A percentile compares a stretch with the other conserved stretches of the same genome.
phyloP scores from a whole-genome alignment of 1,140 invertebrate genomes.

The Drosophila pachea region DNA sequence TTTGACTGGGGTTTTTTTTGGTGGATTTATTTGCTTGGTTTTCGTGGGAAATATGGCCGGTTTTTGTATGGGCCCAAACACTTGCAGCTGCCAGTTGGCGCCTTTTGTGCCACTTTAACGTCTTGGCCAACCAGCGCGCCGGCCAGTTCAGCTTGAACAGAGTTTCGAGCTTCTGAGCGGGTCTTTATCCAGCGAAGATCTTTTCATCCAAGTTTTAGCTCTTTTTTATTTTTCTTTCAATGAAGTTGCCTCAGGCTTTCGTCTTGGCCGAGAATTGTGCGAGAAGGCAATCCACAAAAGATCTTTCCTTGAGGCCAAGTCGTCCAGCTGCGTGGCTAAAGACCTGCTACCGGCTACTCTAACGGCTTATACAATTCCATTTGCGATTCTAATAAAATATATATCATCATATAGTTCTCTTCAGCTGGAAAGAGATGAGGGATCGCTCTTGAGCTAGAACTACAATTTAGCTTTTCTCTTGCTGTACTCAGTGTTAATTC shows the following conservation, averaged over 20 bases:
- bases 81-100: slow-evolving; percentile 42
- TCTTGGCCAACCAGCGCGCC: slow-evolving; percentile 15
- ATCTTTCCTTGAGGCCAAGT: too few species aligned
- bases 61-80: slow-evolving; percentile 31
- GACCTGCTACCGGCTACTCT: too few species aligned
- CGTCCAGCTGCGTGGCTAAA: too few species aligned
- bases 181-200: slow-evolving; percentile 20
- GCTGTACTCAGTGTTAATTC: too few species aligned
- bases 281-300: too few species aligned
- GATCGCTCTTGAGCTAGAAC: too few species aligned
- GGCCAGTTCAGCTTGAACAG: not conserved
- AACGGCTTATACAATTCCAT: too few species aligned
- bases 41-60: slow-evolving; percentile 54
- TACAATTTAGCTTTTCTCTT: too few species aligned
- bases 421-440: too few species aligned
- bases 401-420: too few species aligned
- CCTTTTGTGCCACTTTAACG: slow-evolving; percentile 26
- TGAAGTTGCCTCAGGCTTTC: not conserved
- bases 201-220: not conserved
- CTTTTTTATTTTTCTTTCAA: not conserved
- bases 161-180: slow-evolving; percentile 1
- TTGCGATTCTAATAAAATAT: too few species aligned
- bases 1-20: slow-evolving; percentile 14
- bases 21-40: slow-evolving; percentile 11
- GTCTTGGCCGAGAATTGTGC: not conserved